Evolutionary conservation across 2,113 vertebrate genomes (phyloP).

Genomic region (Nycticorax nycticorax): DNA sequence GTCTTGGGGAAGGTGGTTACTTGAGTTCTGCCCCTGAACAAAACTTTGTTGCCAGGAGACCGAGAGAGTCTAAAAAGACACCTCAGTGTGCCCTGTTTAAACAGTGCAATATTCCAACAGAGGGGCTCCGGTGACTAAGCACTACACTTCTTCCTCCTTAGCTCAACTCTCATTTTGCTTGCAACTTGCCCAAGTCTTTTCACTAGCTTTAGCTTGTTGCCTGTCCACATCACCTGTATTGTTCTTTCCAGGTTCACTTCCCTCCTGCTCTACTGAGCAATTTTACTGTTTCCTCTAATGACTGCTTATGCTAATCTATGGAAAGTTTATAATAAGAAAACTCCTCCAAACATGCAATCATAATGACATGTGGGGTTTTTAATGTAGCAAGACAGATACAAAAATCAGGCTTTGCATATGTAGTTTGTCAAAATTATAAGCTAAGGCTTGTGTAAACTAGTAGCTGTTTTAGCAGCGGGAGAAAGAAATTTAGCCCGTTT

Average conservation of each 20-base stretch:
- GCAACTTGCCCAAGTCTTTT: neutral
- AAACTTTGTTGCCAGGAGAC: neutral
- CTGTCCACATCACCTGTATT: rapidly evolving
- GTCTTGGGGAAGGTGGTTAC: neutral
- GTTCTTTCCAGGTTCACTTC: neutral
- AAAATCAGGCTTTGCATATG: neutral
- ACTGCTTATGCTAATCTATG: neutral
- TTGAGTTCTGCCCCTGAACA: neutral
- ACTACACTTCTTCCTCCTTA: neutral
- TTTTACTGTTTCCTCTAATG: neutral
- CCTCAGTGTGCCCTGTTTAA: neutral
- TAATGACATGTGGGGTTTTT: neutral
- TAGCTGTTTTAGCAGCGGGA: neutral
- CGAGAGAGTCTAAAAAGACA: neutral
- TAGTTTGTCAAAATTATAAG: neutral
- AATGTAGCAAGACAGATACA: neutral
- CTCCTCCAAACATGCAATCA: neutral
- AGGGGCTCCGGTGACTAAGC: neutral
- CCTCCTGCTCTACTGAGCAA: neutral
- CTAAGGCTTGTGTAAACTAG: neutral
- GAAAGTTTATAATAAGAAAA: neutral
- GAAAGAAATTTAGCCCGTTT: neutral
- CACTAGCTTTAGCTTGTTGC: neutral
- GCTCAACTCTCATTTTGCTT: neutral
- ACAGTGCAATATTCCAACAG: neutral